Evolutionary conservation across 2,888 invertebrate genomes (phyloP).

Genomic region (Drosophila suboccidentalis): DNA sequence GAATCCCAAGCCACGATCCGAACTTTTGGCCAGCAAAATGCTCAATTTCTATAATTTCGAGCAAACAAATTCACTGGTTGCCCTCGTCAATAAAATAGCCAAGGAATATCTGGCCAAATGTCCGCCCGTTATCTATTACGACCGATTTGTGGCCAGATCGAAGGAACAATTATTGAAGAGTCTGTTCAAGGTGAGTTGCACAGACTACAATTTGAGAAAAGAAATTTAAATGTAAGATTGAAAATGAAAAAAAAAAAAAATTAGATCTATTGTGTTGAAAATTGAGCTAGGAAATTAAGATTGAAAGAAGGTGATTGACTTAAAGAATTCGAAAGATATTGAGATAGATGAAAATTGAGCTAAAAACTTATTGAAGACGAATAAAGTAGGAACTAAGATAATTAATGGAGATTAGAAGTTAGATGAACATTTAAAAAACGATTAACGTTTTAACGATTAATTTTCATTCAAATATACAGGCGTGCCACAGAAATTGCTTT

Average conservation of each 20-base stretch:
- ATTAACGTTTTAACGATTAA: too few species aligned
- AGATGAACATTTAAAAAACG: too few species aligned
- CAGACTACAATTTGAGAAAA: not conserved
- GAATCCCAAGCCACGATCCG: conserved; percentile 87
- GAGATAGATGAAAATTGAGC: too few species aligned
- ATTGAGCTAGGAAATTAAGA: too few species aligned
- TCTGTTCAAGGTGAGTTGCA: conserved; percentile 85
- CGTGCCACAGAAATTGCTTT: too few species aligned
- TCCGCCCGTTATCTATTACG: conserved; percentile 89
- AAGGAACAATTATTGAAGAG: conserved; percentile 88
- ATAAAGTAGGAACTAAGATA: too few species aligned
- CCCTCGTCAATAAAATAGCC: conserved; percentile 88
- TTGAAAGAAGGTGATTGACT: not conserved
- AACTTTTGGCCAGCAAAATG: conserved; percentile 87
- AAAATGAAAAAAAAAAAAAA: not conserved
- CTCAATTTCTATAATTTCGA: conserved; percentile 84
- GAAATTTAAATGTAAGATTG: not conserved
- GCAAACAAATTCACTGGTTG: conserved; percentile 88
- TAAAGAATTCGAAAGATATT: too few species aligned
- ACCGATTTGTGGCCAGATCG: conserved; percentile 87
- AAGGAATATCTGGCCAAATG: conserved; percentile 88
- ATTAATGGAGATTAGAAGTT: too few species aligned
- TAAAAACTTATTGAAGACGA: too few species aligned
- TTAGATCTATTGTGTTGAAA: not conserved
- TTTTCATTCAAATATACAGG: too few species aligned